These are phyloP conservation scores for Tachyglossus aculeatus DNA, from an alignment of 2,797 vertebrate species.

Conservation along the genomic window DNA sequence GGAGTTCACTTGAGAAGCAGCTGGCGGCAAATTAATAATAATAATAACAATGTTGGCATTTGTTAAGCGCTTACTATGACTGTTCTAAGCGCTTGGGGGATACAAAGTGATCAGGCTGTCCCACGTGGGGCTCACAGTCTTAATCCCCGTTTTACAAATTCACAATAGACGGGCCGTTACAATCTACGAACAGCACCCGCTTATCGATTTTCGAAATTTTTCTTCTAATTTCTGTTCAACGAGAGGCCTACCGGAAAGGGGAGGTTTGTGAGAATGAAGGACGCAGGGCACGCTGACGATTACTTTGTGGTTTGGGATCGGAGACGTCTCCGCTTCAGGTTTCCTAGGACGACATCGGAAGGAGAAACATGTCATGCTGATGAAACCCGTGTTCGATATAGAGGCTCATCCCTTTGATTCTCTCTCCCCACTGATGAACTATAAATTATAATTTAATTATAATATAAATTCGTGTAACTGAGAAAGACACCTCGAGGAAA, in stretches of 20 bases:
- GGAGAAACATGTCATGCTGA: neutral
- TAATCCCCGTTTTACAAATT: too few species aligned
- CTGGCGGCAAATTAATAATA: too few species aligned
- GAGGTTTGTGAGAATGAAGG: slow-evolving; percentile 96
- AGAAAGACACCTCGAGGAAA: neutral
- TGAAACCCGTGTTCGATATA: slow-evolving; percentile 5
- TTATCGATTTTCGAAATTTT: neutral
- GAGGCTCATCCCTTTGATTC: neutral
- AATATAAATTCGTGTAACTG: too few species aligned
- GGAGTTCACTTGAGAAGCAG: too few species aligned
- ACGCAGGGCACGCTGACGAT: slow-evolving; percentile 90
- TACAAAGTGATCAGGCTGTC: too few species aligned
- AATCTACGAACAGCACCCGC: too few species aligned
- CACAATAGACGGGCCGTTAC: too few species aligned
- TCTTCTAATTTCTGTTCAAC: neutral
- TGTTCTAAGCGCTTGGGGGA: too few species aligned
- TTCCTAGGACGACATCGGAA: slow-evolving; percentile 68
- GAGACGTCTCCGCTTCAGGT: slow-evolving; percentile 44
- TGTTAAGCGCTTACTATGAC: too few species aligned
- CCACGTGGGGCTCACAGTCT: too few species aligned
- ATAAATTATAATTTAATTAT: too few species aligned
- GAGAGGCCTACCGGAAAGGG: slow-evolving; percentile 83
- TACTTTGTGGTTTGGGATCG: slow-evolving; percentile 82
- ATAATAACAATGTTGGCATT: too few species aligned
- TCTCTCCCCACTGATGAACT: slow-evolving; percentile 4